These are phyloP conservation scores for Aphelenchoides fujianensis DNA, from an alignment of 1,140 invertebrate species.

Conservation along the genomic window DNA sequence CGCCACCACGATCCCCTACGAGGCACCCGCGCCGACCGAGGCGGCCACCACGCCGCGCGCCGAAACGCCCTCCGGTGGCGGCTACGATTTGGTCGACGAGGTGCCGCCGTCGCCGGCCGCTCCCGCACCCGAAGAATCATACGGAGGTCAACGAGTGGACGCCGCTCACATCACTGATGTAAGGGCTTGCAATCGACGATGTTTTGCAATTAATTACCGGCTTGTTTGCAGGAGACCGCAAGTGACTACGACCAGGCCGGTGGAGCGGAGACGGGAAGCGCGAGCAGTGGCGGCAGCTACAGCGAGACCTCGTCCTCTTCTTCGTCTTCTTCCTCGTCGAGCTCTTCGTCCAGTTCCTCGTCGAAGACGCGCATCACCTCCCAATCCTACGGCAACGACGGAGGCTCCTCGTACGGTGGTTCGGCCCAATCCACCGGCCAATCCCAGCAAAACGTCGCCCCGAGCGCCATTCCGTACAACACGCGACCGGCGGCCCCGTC, in stretches of 20 bases:
- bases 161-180: conserved; percentile 8
- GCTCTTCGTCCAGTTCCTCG: neutral
- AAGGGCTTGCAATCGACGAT: neutral
- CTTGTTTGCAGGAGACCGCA: conserved; percentile 2
- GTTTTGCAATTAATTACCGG: neutral
- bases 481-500: neutral
- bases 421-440: too few relatives aligned
- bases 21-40: neutral
- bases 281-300: neutral
- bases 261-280: neutral
- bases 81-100: conserved; percentile 5
- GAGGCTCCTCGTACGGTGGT: neutral
- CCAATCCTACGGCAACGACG: neutral
- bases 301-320: too few relatives aligned
- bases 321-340: too few relatives aligned
- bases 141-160: neutral
- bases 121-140: conserved; percentile 8
- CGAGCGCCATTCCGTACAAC: neutral
- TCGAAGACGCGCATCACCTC: neutral
- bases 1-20: neutral
- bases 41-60: neutral
- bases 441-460: neutral
- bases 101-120: neutral
- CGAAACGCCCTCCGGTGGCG: neutral
- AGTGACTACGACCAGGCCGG: neutral